Base-by-base conservation (phyloP, 2,888 invertebrate genomes). In the Dynastes grantii region DNA sequence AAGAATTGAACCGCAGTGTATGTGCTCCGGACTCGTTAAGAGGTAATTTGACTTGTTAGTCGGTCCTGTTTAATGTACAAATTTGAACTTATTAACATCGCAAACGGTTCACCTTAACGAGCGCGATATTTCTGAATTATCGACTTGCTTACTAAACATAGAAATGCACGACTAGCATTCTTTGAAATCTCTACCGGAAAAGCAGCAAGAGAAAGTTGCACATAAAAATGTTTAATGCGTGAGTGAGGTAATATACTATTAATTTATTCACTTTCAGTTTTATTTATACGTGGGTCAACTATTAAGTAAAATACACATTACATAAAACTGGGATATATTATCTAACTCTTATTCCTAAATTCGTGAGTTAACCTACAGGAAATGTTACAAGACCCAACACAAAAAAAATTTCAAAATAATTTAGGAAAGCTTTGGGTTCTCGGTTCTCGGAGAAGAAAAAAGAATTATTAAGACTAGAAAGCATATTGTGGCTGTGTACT, bases 81-180 rank as follows among this genome's bases (percentile, higher is more conserved):
- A 71, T 71, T 71, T 71, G 71, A 55, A 55, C 71, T 71, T 71
- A 71, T 71, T 71, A 71, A 32, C 53, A n/a, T 32, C 13, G 71
- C 37, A 40, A 71, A 55, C 55, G 37, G 71, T 71, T 71, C 37
- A 55, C 32, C 27, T 32, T 53, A 71, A 71, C 71, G 13, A 53
- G 71, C 55, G 55, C 53, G 37, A 71, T 71, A 71, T 71, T 71
- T 40, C 71, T 45, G 37, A 71, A 55, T 71, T 29, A 37, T 55
- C 71, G 55, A 32, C 71, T 55, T 55, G 16, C 71, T 55, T 55
- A 55, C 71, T 55, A 70, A 51, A 70, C 70, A 53, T 51, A 70
- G 70, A 70, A 70, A 70, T 53, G 70, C 53, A 51, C 13, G n/a
- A 53, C 70, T 51, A 53, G 70, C 71, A 55, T 71, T 71, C 71